A percentile compares a stretch with the other conserved stretches of the same genome.
These are phyloP conservation scores for Hyles euphorbiae DNA, from an alignment of 1,140 invertebrate genomes.

Conservation along the genomic window DNA sequence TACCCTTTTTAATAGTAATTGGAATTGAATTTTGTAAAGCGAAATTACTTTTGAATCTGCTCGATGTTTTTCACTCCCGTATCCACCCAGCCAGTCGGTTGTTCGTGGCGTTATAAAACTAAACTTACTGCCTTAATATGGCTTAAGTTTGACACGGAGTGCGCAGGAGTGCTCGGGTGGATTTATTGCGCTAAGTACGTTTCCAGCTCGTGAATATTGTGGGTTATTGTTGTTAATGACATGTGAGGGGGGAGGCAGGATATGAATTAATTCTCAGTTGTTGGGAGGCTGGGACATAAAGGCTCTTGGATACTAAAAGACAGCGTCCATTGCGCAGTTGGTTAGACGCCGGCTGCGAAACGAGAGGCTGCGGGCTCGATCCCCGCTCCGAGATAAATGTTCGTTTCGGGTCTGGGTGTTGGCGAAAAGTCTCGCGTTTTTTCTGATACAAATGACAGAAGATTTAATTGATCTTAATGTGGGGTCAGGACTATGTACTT, in stretches of 20 bases:
- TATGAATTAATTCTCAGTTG: neutral
- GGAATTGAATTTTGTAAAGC: too few relatives aligned
- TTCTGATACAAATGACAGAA: too few relatives aligned
- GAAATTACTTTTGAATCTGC: neutral
- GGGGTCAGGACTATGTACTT: too few relatives aligned
- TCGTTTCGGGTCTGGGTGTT: too few relatives aligned
- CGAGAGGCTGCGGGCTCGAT: too few relatives aligned
- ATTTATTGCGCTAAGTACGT: slow-evolving; percentile 13
- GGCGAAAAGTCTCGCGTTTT: too few relatives aligned
- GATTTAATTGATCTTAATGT: too few relatives aligned
- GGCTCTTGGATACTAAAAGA: neutral
- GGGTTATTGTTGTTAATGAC: too few relatives aligned
- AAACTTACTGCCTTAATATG: slow-evolving; percentile 20
- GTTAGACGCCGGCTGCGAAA: too few relatives aligned
- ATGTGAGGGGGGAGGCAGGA: neutral
- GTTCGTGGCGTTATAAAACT: slow-evolving; percentile 12
- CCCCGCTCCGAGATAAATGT: too few relatives aligned
- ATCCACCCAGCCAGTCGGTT: neutral
- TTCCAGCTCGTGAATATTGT: slow-evolving; percentile 8
- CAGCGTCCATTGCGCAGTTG: too few relatives aligned
- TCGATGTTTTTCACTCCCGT: slow-evolving; percentile 5
- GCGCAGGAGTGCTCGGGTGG: slow-evolving; percentile 11
- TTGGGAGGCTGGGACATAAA: neutral
- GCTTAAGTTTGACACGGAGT: slow-evolving; percentile 20
- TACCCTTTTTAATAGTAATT: too few relatives aligned